phyloP scores from a whole-genome alignment of 2,888 invertebrate species.

The Caenorhabditis sulstoni region DNA sequence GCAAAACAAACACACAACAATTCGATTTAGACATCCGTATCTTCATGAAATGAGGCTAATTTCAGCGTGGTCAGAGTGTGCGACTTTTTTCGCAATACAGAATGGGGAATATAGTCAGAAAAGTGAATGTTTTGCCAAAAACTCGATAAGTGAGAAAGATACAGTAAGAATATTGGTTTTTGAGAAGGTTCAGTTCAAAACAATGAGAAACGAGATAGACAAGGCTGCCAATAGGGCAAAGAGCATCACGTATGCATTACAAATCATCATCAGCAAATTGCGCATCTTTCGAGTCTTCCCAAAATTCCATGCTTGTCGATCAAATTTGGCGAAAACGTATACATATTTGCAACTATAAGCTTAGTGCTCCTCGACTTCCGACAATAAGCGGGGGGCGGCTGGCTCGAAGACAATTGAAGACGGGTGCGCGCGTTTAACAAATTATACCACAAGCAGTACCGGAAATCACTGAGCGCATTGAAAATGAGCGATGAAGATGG shows the following conservation, averaged over 20 bases:
- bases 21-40: not conserved
- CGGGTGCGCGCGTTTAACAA: not conserved
- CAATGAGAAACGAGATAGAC: slow-evolving; percentile 9
- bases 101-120: too few relatives aligned
- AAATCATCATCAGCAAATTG: slow-evolving; percentile 61
- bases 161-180: too few relatives aligned
- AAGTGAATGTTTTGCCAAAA: too few relatives aligned
- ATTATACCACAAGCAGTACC: slow-evolving; percentile 13
- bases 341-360: slow-evolving; percentile 32
- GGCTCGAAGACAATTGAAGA: not conserved
- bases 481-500: not conserved
- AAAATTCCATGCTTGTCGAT: slow-evolving; percentile 55
- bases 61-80: not conserved
- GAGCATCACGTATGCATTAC: slow-evolving; percentile 55
- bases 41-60: slow-evolving; percentile 4
- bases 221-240: not conserved
- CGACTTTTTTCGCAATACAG: too few relatives aligned
- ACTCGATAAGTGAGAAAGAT: too few relatives aligned
- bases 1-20: slow-evolving; percentile 3
- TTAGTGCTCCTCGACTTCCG: not conserved
- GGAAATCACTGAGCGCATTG: slow-evolving; percentile 29
- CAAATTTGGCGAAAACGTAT: slow-evolving; percentile 44
- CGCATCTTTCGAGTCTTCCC: slow-evolving; percentile 33
- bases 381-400: slow-evolving; percentile 1
- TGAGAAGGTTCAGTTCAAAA: too few relatives aligned